These are phyloP conservation scores for Zoanthus gigantus DNA, from an alignment of 92 coral and sea anemone genomes.

Conservation along the genomic window DNA sequence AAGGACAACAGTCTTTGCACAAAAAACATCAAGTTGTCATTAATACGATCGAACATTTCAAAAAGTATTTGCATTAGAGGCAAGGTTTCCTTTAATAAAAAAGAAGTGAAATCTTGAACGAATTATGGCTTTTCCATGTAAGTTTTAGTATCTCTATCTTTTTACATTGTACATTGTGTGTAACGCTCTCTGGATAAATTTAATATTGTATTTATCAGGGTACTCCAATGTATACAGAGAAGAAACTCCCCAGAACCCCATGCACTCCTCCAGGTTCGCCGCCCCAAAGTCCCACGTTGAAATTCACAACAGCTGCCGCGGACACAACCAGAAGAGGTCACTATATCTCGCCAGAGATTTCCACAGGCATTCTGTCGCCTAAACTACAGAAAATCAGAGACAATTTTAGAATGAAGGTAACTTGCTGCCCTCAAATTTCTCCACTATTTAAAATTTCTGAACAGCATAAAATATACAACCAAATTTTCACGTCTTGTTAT, in stretches of 20 bases:
- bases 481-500: too few species aligned
- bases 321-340: conserved; percentile 85
- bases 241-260: conserved; percentile 86
- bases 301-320: conserved; percentile 96
- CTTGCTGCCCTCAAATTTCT: neutral
- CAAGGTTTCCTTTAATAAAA: too few species aligned
- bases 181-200: neutral
- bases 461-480: too few species aligned
- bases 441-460: neutral
- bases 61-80: too few species aligned
- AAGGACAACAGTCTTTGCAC: too few species aligned
- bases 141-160: neutral
- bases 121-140: too few species aligned
- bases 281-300: conserved; percentile 90
- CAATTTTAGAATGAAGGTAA: conserved; percentile 91
- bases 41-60: too few species aligned
- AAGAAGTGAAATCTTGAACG: too few species aligned
- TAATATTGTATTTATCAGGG: conserved; percentile 3
- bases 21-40: too few species aligned
- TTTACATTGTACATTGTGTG: neutral
- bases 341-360: conserved; percentile 57
- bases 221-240: conserved; percentile 48
- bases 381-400: conserved; percentile 81
- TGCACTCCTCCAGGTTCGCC: conserved; percentile 98
- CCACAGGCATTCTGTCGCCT: conserved; percentile 54